A percentile compares a stretch with the other conserved stretches of the same genome.
These are phyloP conservation scores for Tautogolabrus adspersus DNA, from an alignment of 2,113 vertebrate genomes.

Conservation along the genomic window DNA sequence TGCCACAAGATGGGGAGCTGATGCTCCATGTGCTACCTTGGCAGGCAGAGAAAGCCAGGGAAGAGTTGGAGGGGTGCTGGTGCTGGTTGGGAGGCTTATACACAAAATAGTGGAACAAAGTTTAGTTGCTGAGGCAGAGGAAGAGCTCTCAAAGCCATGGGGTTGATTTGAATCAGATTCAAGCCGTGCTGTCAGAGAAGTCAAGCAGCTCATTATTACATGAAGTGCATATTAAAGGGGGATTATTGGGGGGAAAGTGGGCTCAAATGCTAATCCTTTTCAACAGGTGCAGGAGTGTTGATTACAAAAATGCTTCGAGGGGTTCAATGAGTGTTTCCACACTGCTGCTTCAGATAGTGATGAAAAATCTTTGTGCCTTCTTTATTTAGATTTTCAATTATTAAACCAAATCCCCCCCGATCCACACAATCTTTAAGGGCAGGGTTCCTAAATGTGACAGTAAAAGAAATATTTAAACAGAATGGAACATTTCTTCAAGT, in stretches of 20 bases:
- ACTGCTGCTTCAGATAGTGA: slow-evolving; percentile 31
- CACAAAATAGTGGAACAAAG: slow-evolving; percentile 40
- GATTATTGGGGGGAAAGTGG: slow-evolving; percentile 61
- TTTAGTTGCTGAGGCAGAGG: slow-evolving; percentile 42
- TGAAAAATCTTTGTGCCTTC: background rate
- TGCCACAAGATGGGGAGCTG: slow-evolving; percentile 31
- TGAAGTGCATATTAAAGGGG: slow-evolving; percentile 70
- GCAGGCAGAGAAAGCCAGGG: slow-evolving; percentile 28
- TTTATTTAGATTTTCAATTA: slow-evolving; percentile 4
- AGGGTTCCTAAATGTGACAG: no score
- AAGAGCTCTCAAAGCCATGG: slow-evolving; percentile 13
- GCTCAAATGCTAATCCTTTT: slow-evolving; percentile 65
- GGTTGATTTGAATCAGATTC: slow-evolving; percentile 64
- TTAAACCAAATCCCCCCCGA: background rate
- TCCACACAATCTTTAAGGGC: no score
- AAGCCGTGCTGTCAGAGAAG: slow-evolving; percentile 64
- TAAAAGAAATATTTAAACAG: no score
- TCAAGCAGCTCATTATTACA: slow-evolving; percentile 70
- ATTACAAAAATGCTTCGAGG: slow-evolving; percentile 48
- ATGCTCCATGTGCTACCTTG: slow-evolving; percentile 28
- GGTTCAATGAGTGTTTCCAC: slow-evolving; percentile 35
- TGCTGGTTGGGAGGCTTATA: background rate
- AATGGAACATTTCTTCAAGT: no score
- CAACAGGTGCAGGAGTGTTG: slow-evolving; percentile 69
- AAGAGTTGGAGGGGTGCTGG: slow-evolving; percentile 22